Evolutionary conservation across 2,797 vertebrate genomes (phyloP), one percentile per base, ranked within the genome.

Genomic region (Nannoperca obscura): DNA sequence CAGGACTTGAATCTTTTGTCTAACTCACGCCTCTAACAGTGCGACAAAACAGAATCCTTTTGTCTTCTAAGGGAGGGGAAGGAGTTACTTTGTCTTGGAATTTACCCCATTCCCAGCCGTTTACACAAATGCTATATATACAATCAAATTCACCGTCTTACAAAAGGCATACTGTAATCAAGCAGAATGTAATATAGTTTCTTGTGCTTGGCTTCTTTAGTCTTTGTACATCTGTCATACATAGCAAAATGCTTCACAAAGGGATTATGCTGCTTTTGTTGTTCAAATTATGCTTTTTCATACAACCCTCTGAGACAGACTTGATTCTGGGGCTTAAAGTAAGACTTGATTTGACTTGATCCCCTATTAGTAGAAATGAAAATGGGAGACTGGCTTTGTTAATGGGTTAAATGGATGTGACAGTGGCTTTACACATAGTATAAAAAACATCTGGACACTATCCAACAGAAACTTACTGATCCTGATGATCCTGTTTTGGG

Each of bases 401-500:
- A 69, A 38, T 69, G 44, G 12, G 15, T 70, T 80, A 36, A 14
- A 27, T 15, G 7, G n/a, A 61, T 62, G 2, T 66, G 42, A 66
- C 67, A 70, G 14, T 20, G 55, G 34, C 44, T 62, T 62, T 20
- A 36, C 42, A 12, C 14, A 14, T 24, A n/a, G 27, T 52, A 32
- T 17, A 14, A 42, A 65, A 19, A 69, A 58, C 2, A 7, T 54
- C 62, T 78, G 64, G 50, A 58, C 20, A 68, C 32, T 38, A 15
- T 80, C 60, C 64, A 69, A 76, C 55, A 46, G 63, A 76, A 89
- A 77, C 85, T 71, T 71, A 84, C 83, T 69, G 34, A 91, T 88
- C 90, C 78, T 82, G 91, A 89, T 72, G 58, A 86, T 87, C 91
- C 82, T 78, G 89, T 93, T 93, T 69, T 61, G 57, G 80, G 81